phyloP scores from a whole-genome alignment of 2,113 vertebrate genomes.

The Lophius piscatorius region DNA sequence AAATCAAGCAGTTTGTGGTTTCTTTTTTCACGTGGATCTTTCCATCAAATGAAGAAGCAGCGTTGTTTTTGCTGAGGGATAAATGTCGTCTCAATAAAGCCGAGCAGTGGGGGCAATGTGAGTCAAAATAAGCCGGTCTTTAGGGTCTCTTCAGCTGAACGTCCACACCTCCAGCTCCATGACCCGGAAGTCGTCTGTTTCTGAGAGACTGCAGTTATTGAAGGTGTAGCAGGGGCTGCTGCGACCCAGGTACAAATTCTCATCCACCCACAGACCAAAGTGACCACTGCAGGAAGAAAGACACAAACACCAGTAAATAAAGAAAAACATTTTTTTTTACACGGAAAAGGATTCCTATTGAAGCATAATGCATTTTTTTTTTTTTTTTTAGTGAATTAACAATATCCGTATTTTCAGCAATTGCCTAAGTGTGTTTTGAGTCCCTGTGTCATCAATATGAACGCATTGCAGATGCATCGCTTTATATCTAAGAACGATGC shows the following conservation, averaged over 20 bases:
- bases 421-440: no score
- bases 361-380: no score
- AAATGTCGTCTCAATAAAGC: constrained; percentile 32
- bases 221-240: constrained; percentile 84
- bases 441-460: no score
- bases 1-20: constrained; percentile 30
- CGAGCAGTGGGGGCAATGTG: neutral
- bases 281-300: constrained; percentile 73
- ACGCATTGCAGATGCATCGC: no score
- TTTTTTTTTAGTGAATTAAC: no score
- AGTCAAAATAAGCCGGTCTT: neutral
- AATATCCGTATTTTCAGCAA: no score
- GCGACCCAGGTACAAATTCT: constrained; percentile 79
- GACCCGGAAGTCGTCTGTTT: constrained; percentile 80
- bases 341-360: no score
- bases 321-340: no score
- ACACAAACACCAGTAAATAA: no score
- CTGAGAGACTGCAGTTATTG: constrained; percentile 81
- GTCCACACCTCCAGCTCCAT: constrained; percentile 85
- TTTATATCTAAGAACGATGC: no score
- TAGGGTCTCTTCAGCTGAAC: constrained; percentile 69
- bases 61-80: constrained; percentile 19
- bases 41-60: constrained; percentile 21
- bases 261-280: constrained; percentile 85
- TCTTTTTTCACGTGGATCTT: constrained; percentile 16